Percentiles rank a stretch among this genome's conserved stretches.
Conservation (phyloP, 2,888 invertebrate species). For the Sphinx pinastri region DNA sequence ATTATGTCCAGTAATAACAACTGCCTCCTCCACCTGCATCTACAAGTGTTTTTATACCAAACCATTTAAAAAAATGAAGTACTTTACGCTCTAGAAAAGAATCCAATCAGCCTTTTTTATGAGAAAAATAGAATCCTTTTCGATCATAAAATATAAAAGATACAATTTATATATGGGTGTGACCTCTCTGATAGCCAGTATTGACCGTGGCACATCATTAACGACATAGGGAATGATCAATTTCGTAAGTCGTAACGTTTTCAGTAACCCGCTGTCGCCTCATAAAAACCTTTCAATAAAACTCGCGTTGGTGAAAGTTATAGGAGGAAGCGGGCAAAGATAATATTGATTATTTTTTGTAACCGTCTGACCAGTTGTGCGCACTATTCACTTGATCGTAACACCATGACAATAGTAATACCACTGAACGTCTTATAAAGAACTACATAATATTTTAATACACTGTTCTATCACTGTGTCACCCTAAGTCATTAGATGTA, state of each 20-base stretch:
- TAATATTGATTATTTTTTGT: neutral
- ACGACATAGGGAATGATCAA: constrained; percentile 53
- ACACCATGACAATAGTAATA: no score
- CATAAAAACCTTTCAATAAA: constrained; percentile 58
- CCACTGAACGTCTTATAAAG: no score
- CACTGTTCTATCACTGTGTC: no score
- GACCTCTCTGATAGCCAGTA: constrained; percentile 39
- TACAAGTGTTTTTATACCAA: neutral
- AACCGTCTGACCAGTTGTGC: neutral
- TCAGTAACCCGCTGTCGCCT: constrained; percentile 50
- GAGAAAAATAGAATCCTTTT: constrained; percentile 34
- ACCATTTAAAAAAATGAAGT: neutral
- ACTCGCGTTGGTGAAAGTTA: constrained; percentile 30
- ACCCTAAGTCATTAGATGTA: no score
- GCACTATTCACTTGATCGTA: no score
- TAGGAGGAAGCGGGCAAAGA: constrained; percentile 22
- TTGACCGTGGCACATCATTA: constrained; percentile 47
- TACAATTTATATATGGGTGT: constrained; percentile 40
- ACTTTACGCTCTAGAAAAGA: constrained; percentile 4
- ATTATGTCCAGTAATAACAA: neutral
- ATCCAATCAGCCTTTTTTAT: constrained; percentile 27
- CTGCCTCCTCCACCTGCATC: neutral
- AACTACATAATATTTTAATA: no score
- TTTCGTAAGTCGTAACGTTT: constrained; percentile 54
- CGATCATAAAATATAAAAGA: constrained; percentile 28